Base-by-base conservation (phyloP, 2,113 vertebrate genomes). In the Catharus minimus region DNA sequence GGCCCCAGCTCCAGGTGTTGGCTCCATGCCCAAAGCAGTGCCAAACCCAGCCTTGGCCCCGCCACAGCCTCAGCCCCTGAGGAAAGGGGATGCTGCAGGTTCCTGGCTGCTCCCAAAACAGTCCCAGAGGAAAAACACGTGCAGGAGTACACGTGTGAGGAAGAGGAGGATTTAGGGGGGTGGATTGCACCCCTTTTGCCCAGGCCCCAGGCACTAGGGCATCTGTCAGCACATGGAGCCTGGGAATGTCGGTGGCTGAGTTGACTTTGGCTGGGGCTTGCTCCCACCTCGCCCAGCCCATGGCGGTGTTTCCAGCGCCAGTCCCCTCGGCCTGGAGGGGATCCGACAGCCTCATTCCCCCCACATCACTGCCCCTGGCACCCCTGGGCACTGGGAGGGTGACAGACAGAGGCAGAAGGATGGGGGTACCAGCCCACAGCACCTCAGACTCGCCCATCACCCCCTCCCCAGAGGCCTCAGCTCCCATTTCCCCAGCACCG, bases 231-330 rank as follows among this genome's bases (percentile, higher is more conserved):
- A 11, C 61, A 5, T 0, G 10, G 74, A 92, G 79, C 75, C 91
- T 85, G 79, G 88, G 93, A 93, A 90, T 10, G 5, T 69, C 4
- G 2, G 73, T 56, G 66, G 30, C 46, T 52, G 91, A 55, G 67
- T 72, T 94, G 91, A 92, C 71, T 94, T 92, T 94, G 93, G 82
- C 93, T 94, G 71, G n/a, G 82, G 15, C 49, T 53, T 0, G 15
- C 72, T 68, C 79, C 60, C 1, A 5, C 65, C 78, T 93, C 1
- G 1, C 85, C 61, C 69, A 55, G 78, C 65, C 20, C 12, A 52
- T 5, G 3, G 66, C 28, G 0, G 66, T 56, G 5, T 44, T 78
- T 82, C 71, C 82, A 78, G 61, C 1, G 0, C 74, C 90, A 71
- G 47, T 79, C 78, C 69, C 36, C 1, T 0, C 1, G 0, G 8